Percentiles rank a stretch among this genome's conserved stretches.
Evolutionary conservation across 1,140 invertebrate genomes (phyloP).

Genomic region (Solenopsis invicta): DNA sequence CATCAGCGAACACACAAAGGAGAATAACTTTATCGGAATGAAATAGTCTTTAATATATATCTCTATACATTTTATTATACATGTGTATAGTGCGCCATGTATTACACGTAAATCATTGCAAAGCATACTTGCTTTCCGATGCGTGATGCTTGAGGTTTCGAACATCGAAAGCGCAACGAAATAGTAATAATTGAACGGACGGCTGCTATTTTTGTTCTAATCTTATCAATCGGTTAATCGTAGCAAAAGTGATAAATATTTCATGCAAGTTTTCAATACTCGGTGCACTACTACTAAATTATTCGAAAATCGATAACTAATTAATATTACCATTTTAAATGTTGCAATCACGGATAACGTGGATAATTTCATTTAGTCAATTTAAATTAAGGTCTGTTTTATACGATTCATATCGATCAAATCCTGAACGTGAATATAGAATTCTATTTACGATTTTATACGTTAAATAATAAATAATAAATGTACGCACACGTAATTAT

Average conservation of each 20-base stretch:
- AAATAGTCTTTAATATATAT: conserved; percentile 11
- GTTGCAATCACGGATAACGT: not conserved
- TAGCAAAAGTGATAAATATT: not conserved
- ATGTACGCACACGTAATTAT: not conserved
- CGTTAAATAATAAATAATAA: conserved; percentile 12
- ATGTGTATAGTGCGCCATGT: not conserved
- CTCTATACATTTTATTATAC: not conserved
- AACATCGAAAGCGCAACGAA: not conserved
- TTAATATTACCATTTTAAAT: conserved; percentile 9
- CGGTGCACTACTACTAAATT: not conserved
- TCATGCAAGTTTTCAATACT: not conserved
- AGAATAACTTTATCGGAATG: not conserved
- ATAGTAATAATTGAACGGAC: not conserved
- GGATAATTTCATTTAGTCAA: not conserved
- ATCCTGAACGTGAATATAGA: not conserved
- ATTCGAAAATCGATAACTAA: not conserved
- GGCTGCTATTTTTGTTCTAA: not conserved
- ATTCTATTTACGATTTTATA: conserved; percentile 38
- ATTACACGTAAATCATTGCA: not conserved
- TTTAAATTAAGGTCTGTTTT: conserved; percentile 9
- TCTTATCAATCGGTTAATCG: not conserved
- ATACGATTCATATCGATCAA: not conserved
- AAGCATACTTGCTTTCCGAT: not conserved
- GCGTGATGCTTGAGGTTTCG: not conserved
- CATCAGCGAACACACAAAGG: not conserved